Percentiles rank a stretch among this genome's conserved stretches.
Conservation (phyloP, 1,140 invertebrate species). For the Platyscapa corneri region DNA sequence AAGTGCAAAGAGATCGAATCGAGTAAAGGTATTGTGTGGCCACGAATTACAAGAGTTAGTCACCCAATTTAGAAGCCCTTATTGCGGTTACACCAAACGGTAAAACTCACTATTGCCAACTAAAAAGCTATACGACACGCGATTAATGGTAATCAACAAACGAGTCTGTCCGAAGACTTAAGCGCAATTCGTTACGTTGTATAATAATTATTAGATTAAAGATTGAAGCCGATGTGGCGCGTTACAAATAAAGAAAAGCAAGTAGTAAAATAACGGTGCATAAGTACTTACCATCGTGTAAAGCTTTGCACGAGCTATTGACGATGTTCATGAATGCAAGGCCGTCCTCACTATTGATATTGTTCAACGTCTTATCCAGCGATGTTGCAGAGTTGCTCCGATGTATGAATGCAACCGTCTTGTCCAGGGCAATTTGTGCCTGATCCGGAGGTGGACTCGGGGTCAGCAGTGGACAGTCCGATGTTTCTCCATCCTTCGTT, state of each 20-base stretch:
- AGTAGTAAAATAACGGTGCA: neutral
- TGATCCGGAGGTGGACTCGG: slow-evolving; percentile 64
- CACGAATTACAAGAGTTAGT: neutral
- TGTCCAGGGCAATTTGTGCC: slow-evolving; percentile 53
- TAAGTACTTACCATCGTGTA: slow-evolving; percentile 65
- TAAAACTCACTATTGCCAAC: too few relatives aligned
- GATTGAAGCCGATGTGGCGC: neutral
- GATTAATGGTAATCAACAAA: neutral
- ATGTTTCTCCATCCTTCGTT: slow-evolving; percentile 70
- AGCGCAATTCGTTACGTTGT: neutral
- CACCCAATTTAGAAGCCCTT: too few relatives aligned
- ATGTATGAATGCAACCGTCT: slow-evolving; percentile 57
- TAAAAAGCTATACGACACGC: neutral
- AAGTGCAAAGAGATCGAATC: neutral
- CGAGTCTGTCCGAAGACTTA: neutral
- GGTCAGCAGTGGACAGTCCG: slow-evolving; percentile 73
- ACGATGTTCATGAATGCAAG: slow-evolving; percentile 70
- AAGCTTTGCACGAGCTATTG: slow-evolving; percentile 68
- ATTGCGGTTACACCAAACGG: too few relatives aligned
- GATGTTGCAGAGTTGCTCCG: neutral
- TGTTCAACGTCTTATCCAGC: slow-evolving; percentile 58
- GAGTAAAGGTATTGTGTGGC: neutral
- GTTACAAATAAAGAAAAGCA: neutral
- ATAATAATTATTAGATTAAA: neutral
- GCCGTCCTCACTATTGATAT: slow-evolving; percentile 69